Evolutionary conservation across 2,797 vertebrate genomes (phyloP).

Genomic region (Crocodylus rhombifer): DNA sequence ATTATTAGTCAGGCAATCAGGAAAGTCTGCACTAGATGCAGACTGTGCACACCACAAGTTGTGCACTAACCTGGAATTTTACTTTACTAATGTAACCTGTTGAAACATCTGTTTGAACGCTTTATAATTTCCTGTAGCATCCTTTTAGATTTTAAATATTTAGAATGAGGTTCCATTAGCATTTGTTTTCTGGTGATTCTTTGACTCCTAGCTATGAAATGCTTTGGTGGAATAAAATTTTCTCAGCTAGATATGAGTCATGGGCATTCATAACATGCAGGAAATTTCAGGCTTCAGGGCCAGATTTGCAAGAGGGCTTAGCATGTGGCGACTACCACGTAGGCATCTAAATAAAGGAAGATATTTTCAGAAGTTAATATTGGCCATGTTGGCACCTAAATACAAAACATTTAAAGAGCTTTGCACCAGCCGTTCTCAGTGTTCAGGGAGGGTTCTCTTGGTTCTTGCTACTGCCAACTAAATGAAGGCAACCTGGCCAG

Average conservation of each 20-base stretch:
- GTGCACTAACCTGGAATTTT: background rate
- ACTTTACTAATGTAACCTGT: background rate
- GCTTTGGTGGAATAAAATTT: background rate
- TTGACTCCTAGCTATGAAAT: accelerated
- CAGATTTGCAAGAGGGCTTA: background rate
- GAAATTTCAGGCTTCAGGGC: background rate
- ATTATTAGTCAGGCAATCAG: background rate
- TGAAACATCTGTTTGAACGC: background rate
- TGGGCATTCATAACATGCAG: background rate
- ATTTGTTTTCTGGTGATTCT: background rate
- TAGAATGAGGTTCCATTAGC: background rate
- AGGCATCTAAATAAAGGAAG: background rate
- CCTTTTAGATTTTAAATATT: background rate
- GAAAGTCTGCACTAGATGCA: background rate
- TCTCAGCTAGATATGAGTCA: background rate
- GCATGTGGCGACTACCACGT: background rate
- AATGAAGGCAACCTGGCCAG: background rate
- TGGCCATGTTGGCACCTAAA: background rate
- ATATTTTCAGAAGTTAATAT: background rate
- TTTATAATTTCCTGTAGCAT: background rate
- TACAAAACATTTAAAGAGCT: background rate
- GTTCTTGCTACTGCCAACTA: background rate
- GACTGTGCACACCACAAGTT: background rate
- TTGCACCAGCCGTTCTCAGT: slow-evolving; percentile 11
- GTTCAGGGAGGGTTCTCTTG: background rate